Evolutionary conservation across 2,888 invertebrate species (phyloP).

Genomic region (Philopedon plagiatum): DNA sequence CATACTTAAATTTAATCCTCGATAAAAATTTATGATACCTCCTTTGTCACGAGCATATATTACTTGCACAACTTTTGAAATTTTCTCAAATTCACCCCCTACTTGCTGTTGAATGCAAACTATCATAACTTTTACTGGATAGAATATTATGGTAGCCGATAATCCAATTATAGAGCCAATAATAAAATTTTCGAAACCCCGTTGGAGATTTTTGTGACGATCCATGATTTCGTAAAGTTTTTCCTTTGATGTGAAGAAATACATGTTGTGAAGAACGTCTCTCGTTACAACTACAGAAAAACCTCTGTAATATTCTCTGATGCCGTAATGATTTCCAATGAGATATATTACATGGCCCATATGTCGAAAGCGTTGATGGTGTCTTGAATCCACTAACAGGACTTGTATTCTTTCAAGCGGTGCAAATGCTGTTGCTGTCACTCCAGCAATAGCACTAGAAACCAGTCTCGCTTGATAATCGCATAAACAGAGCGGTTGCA

Average conservation of each 20-base stretch:
- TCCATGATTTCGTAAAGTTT: not conserved
- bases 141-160: not conserved
- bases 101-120: not conserved
- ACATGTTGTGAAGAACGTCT: constrained; percentile 36
- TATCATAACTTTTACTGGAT: constrained; percentile 18
- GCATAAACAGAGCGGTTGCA: constrained; percentile 29
- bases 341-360: constrained; percentile 35
- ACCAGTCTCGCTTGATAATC: constrained; percentile 23
- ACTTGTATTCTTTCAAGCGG: constrained; percentile 52
- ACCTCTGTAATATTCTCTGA: constrained; percentile 50
- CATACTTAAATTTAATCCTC: constrained; percentile 1
- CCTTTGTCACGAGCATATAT: not conserved
- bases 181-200: not conserved
- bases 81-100: not conserved
- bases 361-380: constrained; percentile 46
- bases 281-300: constrained; percentile 38
- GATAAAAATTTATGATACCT: constrained; percentile 18
- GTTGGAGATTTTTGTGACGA: not conserved
- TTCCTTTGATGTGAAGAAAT: constrained; percentile 38
- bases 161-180: not conserved
- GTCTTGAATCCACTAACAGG: constrained; percentile 44
- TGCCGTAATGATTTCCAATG: constrained; percentile 36
- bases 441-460: constrained; percentile 40
- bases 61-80: not conserved
- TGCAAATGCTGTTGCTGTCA: constrained; percentile 37